These are phyloP conservation scores for Pseudotriccus pelzelni DNA, from an alignment of 2,797 vertebrate species.

Conservation along the genomic window DNA sequence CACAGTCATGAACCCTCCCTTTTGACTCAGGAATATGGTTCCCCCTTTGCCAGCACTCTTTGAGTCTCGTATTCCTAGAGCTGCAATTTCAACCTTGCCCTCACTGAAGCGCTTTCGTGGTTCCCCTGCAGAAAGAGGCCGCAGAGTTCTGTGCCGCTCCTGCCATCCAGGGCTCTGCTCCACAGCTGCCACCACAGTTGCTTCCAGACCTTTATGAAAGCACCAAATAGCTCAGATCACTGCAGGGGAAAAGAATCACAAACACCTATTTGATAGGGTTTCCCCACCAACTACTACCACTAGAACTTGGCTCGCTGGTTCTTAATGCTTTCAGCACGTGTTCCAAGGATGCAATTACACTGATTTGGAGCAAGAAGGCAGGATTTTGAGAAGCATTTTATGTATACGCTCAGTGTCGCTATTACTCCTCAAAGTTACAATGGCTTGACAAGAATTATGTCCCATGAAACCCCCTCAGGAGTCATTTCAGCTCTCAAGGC, in stretches of 20 bases:
- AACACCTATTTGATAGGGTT: not conserved
- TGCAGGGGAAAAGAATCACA: not conserved
- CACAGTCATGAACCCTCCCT: not conserved
- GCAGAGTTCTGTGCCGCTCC: not conserved
- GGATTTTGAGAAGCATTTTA: not conserved
- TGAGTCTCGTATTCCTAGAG: not conserved
- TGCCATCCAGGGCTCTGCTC: not conserved
- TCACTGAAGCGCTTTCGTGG: not conserved
- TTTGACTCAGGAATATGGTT: not conserved
- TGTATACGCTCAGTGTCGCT: not conserved
- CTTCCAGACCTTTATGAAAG: not conserved
- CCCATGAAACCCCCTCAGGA: not conserved
- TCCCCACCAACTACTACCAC: not conserved
- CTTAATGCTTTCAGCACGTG: not conserved
- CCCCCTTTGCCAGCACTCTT: not conserved
- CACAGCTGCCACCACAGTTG: not conserved
- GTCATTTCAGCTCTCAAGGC: not conserved
- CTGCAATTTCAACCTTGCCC: not conserved
- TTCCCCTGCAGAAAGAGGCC: not conserved
- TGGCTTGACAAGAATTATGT: not conserved
- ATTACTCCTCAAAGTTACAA: not conserved
- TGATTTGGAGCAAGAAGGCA: not conserved
- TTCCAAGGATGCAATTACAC: not conserved
- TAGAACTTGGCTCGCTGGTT: not conserved
- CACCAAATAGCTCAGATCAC: not conserved